These are phyloP conservation scores for Pyrocephalus nanus DNA, from an alignment of 2,797 vertebrate genomes.

Conservation along the genomic window DNA sequence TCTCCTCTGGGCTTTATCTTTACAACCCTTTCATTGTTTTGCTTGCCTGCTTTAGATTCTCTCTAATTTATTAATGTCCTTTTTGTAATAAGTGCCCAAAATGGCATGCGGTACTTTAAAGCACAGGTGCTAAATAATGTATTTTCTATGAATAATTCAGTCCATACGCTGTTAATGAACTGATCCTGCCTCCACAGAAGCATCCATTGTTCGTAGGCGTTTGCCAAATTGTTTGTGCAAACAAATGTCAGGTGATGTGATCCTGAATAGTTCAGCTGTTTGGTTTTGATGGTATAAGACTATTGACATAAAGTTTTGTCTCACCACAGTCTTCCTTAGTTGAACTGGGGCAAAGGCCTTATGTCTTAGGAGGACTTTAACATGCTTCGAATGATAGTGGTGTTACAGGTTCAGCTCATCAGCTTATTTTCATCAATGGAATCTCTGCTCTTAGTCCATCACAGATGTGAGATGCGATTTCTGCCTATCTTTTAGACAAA, in stretches of 20 bases:
- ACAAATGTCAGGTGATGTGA: background rate
- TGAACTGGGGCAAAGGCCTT: background rate
- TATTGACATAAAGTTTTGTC: background rate
- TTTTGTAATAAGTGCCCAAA: slow-evolving; percentile 38
- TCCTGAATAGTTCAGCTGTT: background rate
- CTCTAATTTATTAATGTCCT: slow-evolving; percentile 41
- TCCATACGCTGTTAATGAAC: background rate
- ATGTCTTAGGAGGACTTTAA: background rate
- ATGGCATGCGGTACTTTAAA: slow-evolving; percentile 20
- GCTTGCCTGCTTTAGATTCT: background rate
- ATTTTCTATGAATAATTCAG: slow-evolving; percentile 59
- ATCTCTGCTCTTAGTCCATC: background rate
- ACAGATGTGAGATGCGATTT: background rate
- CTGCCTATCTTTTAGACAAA: background rate
- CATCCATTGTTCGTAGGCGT: background rate
- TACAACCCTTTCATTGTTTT: slow-evolving; percentile 18
- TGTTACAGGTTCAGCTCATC: background rate
- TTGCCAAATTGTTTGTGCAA: slow-evolving; percentile 21
- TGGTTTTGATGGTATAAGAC: background rate
- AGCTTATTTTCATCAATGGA: background rate
- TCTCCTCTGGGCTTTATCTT: slow-evolving; percentile 3
- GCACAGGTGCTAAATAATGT: slow-evolving; percentile 46
- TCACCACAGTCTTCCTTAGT: background rate
- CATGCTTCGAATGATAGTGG: background rate
- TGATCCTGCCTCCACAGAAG: background rate